Base-by-base conservation (phyloP, 1,140 invertebrate species). In the Heliothis subflexa region DNA sequence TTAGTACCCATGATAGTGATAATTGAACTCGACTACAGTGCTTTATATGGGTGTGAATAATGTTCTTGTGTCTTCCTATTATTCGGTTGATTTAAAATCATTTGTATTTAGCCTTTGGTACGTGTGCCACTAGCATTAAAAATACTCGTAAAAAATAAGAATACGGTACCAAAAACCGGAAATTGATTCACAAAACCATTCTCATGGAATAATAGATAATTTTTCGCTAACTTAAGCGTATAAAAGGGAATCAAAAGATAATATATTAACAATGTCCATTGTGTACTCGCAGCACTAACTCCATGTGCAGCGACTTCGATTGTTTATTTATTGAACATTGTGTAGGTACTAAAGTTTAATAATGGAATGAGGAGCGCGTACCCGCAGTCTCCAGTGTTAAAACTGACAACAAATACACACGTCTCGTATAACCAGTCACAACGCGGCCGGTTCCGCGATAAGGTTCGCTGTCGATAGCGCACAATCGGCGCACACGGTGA, bases 241-340 rank as follows among this genome's bases (percentile, higher is more conserved):
- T 59, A 59, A 16, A 49, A 52, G 52, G 16, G 21, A 61, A 25
- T 13, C 12, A 52, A 16, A 77, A n/a, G 74, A 66, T 77, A 66
- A 77, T 28, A 50, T 40, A 81, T 78, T 81, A 78, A 84, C 78
- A 83, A 82, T 49, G 54, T 77, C 57, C 77, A 82, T 83, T 86
- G 81, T 81, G 80, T 81, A 78, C 83, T 81, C 79, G 80, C 62
- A 59, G 50, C 79, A 78, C 72, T 78, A 78, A 79, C 71, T 80
- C 84, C 82, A 84, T 87, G 75, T 85, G 82, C 80, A 81, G 80
- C 73, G 78, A 85, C 86, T 83, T 86, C 81, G 86, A 85, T 88
- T 88, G 85, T 88, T 87, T 86, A 86, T 89, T 85, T 84, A 85
- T 85, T 83, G 73, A 83, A 84, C 84, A 86, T 85, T 85, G 88